Base-by-base conservation (phyloP, 2,797 vertebrate genomes). In the Karalla daura region DNA sequence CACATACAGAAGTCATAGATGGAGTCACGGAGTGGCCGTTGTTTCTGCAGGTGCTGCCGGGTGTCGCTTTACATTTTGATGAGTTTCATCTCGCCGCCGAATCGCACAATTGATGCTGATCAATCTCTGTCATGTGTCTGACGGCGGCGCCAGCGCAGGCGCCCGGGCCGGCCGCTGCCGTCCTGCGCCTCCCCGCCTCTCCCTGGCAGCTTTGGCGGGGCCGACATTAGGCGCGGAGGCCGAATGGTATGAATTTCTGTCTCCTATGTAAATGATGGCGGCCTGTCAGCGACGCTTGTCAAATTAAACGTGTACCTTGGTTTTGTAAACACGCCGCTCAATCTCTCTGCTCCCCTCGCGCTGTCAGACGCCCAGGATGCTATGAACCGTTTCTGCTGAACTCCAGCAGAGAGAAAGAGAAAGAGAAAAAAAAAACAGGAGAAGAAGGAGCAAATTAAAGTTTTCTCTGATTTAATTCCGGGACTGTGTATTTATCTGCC, bases 321-420 rank as follows among this genome's bases (percentile, higher is more conserved):
- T 69, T n/a, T 77, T 76, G 83, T 83, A 83, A 89, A 86, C 86
- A 85, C 69, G 49, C 47, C 72, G 37, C 76, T 87, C 83, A 76
- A 74, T 88, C 80, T 81, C 74, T 58, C 36, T 67, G 70, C 74
- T 30, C 76, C 77, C 28, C 50, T 51, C 51, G 51, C 32, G 5
- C 78, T 81, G 80, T 81, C 77, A 84, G 30, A 74, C 13, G 43
- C 35, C 20, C 21, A 70, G n/a, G 56, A 71, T 49, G 8, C 69
- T 56, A 66, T 59, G 49, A 78, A 76, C 30, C 2, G 55, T 47
- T 63, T 62, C 56, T 74, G 62, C 18, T 81, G 64, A 63, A 56
- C 49, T 74, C 27, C 33, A 56, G n/a, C 14, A 36, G 18, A 7
- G 30, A 20, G 56, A 11, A 30, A n/a, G 18, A 41, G 6, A 17